Conservation (phyloP, 1,140 invertebrate species). For the Delia radicum region DNA sequence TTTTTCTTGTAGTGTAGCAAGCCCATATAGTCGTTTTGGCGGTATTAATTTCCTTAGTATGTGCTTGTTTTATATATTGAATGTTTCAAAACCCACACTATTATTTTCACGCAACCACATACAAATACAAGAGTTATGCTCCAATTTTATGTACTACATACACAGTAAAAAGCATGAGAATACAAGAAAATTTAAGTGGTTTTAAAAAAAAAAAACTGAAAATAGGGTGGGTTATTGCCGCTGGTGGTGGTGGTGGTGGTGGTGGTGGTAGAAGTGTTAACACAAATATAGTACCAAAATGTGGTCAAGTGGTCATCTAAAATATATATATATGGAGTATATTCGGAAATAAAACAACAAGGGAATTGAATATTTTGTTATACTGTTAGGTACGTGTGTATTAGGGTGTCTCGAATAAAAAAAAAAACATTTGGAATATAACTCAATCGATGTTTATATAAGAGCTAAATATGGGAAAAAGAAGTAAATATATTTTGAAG, state of each 20-base stretch:
- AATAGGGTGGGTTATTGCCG: too few species aligned
- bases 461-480: too few species aligned
- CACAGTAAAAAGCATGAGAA: background rate
- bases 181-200: background rate
- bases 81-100: background rate
- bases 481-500: too few species aligned
- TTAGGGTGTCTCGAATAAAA: too few species aligned
- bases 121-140: background rate
- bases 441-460: too few species aligned
- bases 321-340: background rate
- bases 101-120: background rate
- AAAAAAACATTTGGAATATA: too few species aligned
- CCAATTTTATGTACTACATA: background rate
- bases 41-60: too few species aligned
- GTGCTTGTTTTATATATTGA: too few species aligned
- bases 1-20: too few species aligned
- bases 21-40: too few species aligned
- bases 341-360: background rate
- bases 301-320: conserved; percentile 3
- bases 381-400: too few species aligned
- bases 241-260: background rate
- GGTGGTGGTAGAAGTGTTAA: background rate
- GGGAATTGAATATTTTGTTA: background rate
- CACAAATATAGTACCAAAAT: background rate
- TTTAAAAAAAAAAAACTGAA: background rate